Conservation (phyloP, 2,797 vertebrate genomes). For the Phoeniculus purpureus region DNA sequence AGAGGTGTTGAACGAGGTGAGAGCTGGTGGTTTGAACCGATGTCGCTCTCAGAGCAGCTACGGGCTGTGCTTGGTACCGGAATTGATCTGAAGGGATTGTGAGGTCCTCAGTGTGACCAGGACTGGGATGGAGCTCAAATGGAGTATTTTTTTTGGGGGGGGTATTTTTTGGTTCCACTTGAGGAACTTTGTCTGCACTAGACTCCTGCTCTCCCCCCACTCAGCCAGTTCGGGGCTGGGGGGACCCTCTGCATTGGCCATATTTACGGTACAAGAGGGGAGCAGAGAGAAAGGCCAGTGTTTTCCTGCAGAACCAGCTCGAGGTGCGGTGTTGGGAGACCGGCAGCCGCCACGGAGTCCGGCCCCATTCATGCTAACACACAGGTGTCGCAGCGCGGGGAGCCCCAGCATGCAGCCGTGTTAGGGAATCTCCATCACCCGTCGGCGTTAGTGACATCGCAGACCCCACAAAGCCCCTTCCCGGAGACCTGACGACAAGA, state of each 20-base stretch:
- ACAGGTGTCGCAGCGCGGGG: conserved; percentile 69
- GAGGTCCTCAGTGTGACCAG: background rate
- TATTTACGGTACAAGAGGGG: fast-evolving
- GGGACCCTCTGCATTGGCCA: background rate
- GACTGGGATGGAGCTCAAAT: background rate
- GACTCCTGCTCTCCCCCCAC: background rate
- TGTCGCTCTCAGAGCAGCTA: conserved; percentile 32
- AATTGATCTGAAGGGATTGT: background rate
- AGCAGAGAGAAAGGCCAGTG: fast-evolving
- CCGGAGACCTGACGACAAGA: background rate
- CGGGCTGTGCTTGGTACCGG: background rate
- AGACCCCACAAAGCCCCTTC: conserved; percentile 31
- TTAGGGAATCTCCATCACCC: conserved; percentile 74
- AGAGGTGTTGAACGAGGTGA: conserved; percentile 29
- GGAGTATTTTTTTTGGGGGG: background rate
- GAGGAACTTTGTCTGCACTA: conserved; percentile 44
- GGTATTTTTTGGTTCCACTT: background rate
- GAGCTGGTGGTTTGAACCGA: conserved; percentile 27
- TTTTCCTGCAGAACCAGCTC: background rate
- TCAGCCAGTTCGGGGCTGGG: background rate
- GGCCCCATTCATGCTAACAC: conserved; percentile 87
- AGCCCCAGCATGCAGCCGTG: conserved; percentile 76
- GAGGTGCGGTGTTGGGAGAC: background rate
- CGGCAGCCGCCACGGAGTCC: conserved; percentile 53
- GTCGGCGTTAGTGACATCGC: conserved; percentile 69